A percentile compares a stretch with the other conserved stretches of the same genome.
Conservation (phyloP, 2,797 vertebrate genomes). For the Coluber constrictor region DNA sequence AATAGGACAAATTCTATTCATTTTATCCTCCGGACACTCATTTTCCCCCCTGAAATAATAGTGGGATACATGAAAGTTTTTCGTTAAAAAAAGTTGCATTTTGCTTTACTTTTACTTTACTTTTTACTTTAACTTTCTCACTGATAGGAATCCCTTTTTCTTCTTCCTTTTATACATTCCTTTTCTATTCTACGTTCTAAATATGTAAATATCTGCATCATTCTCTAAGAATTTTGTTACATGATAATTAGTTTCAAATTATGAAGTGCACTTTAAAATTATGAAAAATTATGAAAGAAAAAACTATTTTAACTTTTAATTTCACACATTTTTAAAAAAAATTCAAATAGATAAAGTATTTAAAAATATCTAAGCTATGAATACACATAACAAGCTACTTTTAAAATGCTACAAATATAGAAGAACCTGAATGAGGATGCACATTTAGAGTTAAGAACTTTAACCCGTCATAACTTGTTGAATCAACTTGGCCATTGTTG, state of each 20-base stretch:
- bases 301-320: constrained; percentile 28
- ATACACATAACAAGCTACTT: constrained; percentile 10
- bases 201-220: neutral
- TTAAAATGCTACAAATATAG: neutral
- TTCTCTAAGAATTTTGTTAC: neutral
- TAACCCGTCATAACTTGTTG: neutral
- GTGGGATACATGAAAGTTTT: neutral
- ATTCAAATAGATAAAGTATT: neutral
- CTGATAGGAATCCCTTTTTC: neutral
- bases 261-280: neutral
- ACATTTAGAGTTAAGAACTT: neutral
- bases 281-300: neutral
- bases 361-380: neutral
- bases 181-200: neutral
- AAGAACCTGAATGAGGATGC: neutral
- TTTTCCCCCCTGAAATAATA: constrained; percentile 11
- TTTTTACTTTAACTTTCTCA: neutral
- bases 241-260: neutral
- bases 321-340: constrained; percentile 29
- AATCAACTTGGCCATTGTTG: neutral
- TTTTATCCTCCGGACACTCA: constrained; percentile 27
- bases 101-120: neutral
- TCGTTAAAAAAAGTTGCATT: neutral
- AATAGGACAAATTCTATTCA: constrained; percentile 48
- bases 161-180: neutral